These are phyloP conservation scores for Pogoniulus pusillus DNA, from an alignment of 2,797 vertebrate species.

Conservation along the genomic window DNA sequence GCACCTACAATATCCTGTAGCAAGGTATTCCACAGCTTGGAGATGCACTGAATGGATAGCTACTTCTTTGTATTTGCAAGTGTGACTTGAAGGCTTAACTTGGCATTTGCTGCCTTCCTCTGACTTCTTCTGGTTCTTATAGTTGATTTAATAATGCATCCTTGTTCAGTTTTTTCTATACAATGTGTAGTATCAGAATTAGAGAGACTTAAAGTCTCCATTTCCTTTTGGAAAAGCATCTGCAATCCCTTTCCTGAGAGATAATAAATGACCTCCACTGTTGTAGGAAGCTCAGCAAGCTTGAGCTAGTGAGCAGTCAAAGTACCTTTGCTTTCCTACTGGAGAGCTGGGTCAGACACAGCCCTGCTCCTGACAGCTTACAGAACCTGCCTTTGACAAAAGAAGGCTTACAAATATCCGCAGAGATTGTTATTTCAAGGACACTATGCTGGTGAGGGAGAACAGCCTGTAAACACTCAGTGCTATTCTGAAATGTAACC, in stretches of 20 bases:
- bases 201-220: not conserved
- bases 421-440: not conserved
- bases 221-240: not conserved
- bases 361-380: not conserved
- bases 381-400: not conserved
- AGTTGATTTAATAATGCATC: not conserved
- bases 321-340: fast-evolving
- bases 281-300: not conserved
- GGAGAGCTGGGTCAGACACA: not conserved
- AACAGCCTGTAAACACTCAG: not conserved
- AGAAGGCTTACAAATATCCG: not conserved
- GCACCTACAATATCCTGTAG: not conserved
- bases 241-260: not conserved
- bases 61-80: not conserved
- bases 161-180: not conserved
- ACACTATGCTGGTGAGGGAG: not conserved
- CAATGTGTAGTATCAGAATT: not conserved
- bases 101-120: not conserved
- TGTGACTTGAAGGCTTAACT: not conserved
- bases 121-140: not conserved
- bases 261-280: not conserved
- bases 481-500: not conserved
- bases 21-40: not conserved
- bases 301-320: not conserved
- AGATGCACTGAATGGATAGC: not conserved